phyloP scores from a whole-genome alignment of 2,797 vertebrate genomes.

The Enteromius viviparus region DNA sequence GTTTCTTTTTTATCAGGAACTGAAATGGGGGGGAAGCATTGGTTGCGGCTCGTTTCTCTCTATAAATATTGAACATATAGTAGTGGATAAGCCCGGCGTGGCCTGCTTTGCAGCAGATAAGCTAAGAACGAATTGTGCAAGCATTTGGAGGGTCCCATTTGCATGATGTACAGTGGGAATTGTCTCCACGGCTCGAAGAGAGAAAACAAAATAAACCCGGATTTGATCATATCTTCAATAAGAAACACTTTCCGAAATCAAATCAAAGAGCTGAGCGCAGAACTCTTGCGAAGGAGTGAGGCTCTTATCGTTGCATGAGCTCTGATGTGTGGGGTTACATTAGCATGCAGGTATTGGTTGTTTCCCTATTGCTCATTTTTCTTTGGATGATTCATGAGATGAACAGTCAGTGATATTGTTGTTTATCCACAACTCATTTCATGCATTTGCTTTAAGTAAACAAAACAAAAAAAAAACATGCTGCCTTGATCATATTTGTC shows the following conservation, averaged over 20 bases:
- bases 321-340: conserved; percentile 39
- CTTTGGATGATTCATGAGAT: conserved; percentile 46
- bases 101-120: conserved; percentile 58
- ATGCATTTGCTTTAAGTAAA: conserved; percentile 29
- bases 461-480: neutral
- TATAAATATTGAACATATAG: conserved; percentile 60
- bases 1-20: conserved; percentile 49
- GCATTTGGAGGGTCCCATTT: conserved; percentile 54
- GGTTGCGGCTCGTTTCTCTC: conserved; percentile 51
- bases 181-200: conserved; percentile 35
- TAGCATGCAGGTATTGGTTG: conserved; percentile 41
- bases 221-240: conserved; percentile 58
- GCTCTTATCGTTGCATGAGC: conserved; percentile 42
- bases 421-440: conserved; percentile 30
- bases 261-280: conserved; percentile 46
- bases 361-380: conserved; percentile 33
- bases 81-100: conserved; percentile 55
- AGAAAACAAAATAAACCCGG: conserved; percentile 55
- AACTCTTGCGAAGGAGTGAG: conserved; percentile 3
- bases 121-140: conserved; percentile 50
- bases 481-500: conserved; percentile 1
- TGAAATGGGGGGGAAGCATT: conserved; percentile 46
- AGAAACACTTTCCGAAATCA: conserved; percentile 50
- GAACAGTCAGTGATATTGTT: conserved; percentile 36
- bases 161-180: conserved; percentile 58